Base-by-base conservation (phyloP, 2,888 invertebrate species). In the Adelognathus sp. region DNA sequence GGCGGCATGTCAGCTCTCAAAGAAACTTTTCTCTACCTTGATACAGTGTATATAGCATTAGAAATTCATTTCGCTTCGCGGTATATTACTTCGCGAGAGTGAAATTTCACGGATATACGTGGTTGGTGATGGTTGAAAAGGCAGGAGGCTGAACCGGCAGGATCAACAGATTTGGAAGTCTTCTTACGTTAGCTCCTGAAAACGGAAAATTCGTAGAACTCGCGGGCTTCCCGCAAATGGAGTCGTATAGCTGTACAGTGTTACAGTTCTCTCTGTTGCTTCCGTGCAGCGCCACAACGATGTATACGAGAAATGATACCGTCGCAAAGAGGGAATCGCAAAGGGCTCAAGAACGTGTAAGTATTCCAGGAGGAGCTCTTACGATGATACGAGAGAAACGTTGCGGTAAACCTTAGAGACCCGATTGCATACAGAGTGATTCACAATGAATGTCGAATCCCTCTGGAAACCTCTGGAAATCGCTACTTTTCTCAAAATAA, bases 161-260 rank as follows among this genome's bases (percentile, higher is more conserved):
- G 69, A 78, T 78, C 73, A 78, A 73, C 78, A 78, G 78, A 78
- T 78, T 73, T 58, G 24, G 58, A n/a, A 52, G 44, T 52, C 50
- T 64, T 39, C 58, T 64, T 27, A 16, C 33, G 46, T 31, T 44
- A 14, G 21, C 33, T 31, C 58, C n/a, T 39, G 63, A 14, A 39
- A 27, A 44, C 46, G 61, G n/a, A 56, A 77, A 66, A 77, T 77
- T 67, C 50, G 2, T 4, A 7, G 56, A 60, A n/a, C 52, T 60
- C 44, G 29, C 31, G 44, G 21, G 41, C 41, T 60, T 69, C n/a
- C n/a, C 33, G 60, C 5, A 33, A 44, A 75, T 70, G 39, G 56
- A 63, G 63, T 70, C 52, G 14, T 27, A 33, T 44, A 9, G 33
- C n/a, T 14, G 11, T 24, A n/a, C 33, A 18, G 21, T 18, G n/a